Evolutionary conservation across 2,888 invertebrate species (phyloP).

Genomic region (Catocala sponsa): DNA sequence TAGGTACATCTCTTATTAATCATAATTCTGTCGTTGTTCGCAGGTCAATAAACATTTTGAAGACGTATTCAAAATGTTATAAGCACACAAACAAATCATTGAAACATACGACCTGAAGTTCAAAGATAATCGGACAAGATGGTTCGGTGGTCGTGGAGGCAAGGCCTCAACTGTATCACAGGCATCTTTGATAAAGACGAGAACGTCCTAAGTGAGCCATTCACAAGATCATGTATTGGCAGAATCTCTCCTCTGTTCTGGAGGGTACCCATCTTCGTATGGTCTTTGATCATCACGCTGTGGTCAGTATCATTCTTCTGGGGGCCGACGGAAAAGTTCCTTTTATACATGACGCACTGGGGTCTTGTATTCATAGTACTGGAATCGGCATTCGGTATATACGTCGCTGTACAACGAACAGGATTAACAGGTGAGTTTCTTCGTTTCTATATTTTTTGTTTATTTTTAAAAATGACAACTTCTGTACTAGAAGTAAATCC

Average conservation of each 20-base stretch:
- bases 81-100: slow-evolving; percentile 18
- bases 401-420: slow-evolving; percentile 63
- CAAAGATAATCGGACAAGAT: slow-evolving; percentile 44
- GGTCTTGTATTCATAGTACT: slow-evolving; percentile 77
- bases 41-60: slow-evolving; percentile 41
- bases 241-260: slow-evolving; percentile 74
- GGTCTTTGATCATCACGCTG: slow-evolving; percentile 65
- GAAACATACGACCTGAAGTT: slow-evolving; percentile 16
- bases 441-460: no score
- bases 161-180: slow-evolving; percentile 66
- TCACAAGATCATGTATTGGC: slow-evolving; percentile 67
- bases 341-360: slow-evolving; percentile 88
- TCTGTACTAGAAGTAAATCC: no score
- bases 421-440: slow-evolving; percentile 58
- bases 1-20: background rate
- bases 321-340: slow-evolving; percentile 79
- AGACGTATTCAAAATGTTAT: slow-evolving; percentile 43
- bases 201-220: slow-evolving; percentile 66
- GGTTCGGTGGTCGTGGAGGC: slow-evolving; percentile 65
- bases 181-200: slow-evolving; percentile 63
- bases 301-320: slow-evolving; percentile 76
- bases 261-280: slow-evolving; percentile 77
- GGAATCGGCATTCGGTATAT: slow-evolving; percentile 75
- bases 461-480: no score
- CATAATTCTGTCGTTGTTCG: slow-evolving; percentile 36